Conservation (phyloP, 2,888 invertebrate species). For the Eumerus sabulonum region DNA sequence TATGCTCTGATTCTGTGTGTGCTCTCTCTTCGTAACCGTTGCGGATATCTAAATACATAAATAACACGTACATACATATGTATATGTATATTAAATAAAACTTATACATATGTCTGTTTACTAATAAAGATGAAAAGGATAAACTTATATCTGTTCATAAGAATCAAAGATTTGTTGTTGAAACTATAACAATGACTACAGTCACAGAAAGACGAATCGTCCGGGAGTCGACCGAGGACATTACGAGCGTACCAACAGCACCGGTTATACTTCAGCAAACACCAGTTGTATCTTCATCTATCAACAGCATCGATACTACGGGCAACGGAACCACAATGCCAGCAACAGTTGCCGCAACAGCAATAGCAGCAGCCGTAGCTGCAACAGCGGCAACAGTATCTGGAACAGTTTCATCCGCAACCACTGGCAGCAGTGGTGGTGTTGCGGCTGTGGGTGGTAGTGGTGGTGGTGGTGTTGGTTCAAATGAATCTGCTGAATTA, state of each 20-base stretch:
- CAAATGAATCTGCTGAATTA: slow-evolving; percentile 62
- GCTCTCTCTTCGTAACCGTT: slow-evolving; percentile 66
- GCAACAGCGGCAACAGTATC: slow-evolving; percentile 36
- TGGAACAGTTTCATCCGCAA: slow-evolving; percentile 6
- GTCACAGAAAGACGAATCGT: slow-evolving; percentile 83
- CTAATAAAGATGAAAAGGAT: slow-evolving; percentile 71
- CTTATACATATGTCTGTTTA: background rate
- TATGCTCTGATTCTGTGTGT: no score
- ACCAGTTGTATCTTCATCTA: slow-evolving; percentile 48
- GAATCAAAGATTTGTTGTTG: slow-evolving; percentile 80
- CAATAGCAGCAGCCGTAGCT: slow-evolving; percentile 21
- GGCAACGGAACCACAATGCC: slow-evolving; percentile 23
- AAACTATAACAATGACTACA: slow-evolving; percentile 85
- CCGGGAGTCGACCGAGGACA: slow-evolving; percentile 76
- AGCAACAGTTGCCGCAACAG: slow-evolving; percentile 24
- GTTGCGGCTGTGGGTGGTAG: no score
- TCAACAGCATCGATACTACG: slow-evolving; percentile 23
- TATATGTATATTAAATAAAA: slow-evolving; percentile 38
- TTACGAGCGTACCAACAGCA: slow-evolving; percentile 65
- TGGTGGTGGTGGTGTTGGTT: slow-evolving; percentile 4
- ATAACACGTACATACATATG: slow-evolving; percentile 48
- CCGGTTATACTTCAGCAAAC: slow-evolving; percentile 57
- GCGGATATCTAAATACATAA: slow-evolving; percentile 67
- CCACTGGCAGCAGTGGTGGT: background rate
- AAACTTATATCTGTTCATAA: slow-evolving; percentile 73